Evolutionary conservation across 2,888 invertebrate species (phyloP), one percentile per base, ranked within the genome.

Genomic region (Netelia inedita): DNA sequence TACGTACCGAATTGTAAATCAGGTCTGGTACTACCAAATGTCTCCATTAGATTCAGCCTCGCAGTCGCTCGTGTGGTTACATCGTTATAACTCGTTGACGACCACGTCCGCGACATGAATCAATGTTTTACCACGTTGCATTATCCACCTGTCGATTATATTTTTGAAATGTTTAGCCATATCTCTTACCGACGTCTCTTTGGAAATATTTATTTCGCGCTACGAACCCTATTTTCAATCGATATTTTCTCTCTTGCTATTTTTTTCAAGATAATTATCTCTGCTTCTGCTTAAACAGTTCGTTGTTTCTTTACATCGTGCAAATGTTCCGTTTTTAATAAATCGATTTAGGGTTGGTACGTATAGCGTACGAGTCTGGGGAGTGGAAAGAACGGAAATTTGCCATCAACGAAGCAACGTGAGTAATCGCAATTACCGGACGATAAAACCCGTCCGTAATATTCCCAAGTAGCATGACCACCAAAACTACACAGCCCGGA

Each of bases 1-100:
- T 68, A 80, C 87, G 85, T 89, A 86, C 88, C 87, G 88, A 89
- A 91, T 91, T 91, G 88, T 87, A 89, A 89, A 91, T 89, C 90
- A 81, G 85, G 87, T 89, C 88, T 85, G 88, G 88, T 89, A 86
- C 76, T 69, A 83, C 79, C 86, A 87, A 89, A 89, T 73, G 86
- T 88, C 89, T 89, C 88, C 86, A 89, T 91, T 90, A 88, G 85
- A 86, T 82, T 82, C 83, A 57, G 28, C 73, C 35, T 78, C 66
- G 69, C 69, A 61, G 19, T 59, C n/a, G 63, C 43, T 74, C 63
- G 28, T 78, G 46, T 69, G 28, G 41, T 46, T 74, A 57, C 74
- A 61, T 78, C 68, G 16, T 46, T 57, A 78, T 68, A n/a, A 82
- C 53, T 43, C 35, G 53, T 53, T 83, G 81, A 23, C 69, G 53